A percentile compares a stretch with the other conserved stretches of the same genome.
phyloP scores from a whole-genome alignment of 2,888 invertebrate genomes.

The Callyntrura sp. region DNA sequence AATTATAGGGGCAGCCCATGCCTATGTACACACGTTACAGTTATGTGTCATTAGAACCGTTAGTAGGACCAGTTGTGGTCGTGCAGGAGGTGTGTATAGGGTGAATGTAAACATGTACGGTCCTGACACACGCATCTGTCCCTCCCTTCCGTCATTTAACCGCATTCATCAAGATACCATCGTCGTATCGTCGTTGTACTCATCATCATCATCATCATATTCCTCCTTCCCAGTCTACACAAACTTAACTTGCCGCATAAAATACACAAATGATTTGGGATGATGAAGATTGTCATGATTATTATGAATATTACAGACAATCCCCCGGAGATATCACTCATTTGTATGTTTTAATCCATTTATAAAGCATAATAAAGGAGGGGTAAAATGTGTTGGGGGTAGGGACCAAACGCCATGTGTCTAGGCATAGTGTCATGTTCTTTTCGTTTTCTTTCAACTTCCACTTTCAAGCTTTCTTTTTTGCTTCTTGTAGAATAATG shows the following conservation, averaged over 20 bases:
- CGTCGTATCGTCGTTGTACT: too few relatives aligned
- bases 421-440: too few relatives aligned
- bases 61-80: neutral
- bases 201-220: slow-evolving; percentile 27
- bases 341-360: slow-evolving; percentile 66
- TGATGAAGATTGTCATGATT: slow-evolving; percentile 57
- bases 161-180: slow-evolving; percentile 70
- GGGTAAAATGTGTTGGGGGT: neutral
- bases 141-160: slow-evolving; percentile 71
- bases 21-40: too few relatives aligned
- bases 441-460: slow-evolving; percentile 15
- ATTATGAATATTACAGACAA: slow-evolving; percentile 50
- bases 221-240: neutral
- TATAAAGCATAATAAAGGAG: slow-evolving; percentile 10
- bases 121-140: slow-evolving; percentile 62
- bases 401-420: slow-evolving; percentile 18
- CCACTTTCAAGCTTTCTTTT: slow-evolving; percentile 30
- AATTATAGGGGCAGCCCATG: too few relatives aligned
- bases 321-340: slow-evolving; percentile 51
- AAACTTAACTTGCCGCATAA: neutral
- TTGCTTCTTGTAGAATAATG: neutral
- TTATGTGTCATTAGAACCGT: slow-evolving; percentile 15
- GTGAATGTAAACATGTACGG: neutral
- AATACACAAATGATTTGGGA: slow-evolving; percentile 58
- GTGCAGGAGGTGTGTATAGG: neutral